Evolutionary conservation across 2,888 invertebrate genomes (phyloP), one percentile per base, ranked within the genome.

Genomic region (Gryllus longicercus): DNA sequence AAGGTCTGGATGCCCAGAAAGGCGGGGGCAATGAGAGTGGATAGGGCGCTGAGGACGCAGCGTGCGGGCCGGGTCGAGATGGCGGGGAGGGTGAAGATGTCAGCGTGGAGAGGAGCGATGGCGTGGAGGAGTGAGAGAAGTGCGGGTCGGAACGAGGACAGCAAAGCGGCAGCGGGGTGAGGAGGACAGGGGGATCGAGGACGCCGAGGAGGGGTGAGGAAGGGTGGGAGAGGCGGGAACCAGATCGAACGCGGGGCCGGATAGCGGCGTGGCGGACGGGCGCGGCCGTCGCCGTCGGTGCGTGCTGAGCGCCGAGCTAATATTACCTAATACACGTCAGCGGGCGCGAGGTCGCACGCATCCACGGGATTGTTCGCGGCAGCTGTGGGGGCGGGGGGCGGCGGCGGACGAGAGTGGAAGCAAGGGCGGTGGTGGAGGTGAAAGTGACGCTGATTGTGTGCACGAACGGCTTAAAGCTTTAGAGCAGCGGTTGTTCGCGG

Each of bases 321-420:
- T 63, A 63, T 63, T 63, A 63, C 63, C 63, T 63, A 63, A 63
- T 63, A 63, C 63, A 63, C 63, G 63, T 63, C 63, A 63, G 63
- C 63, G 63, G n/a, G 63, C 63, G n/a, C 63, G 63, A 63, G 63
- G 63, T 63, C 63, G 63, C 63, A 63, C 63, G 63, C 63, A 63
- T 63, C 14, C 63, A 63, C n/a, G 63, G 63, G 63, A 18, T 63
- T 63, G 63, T 63, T 63, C 16, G 63, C 63, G 63, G 63, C 63
- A 18, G 63, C 16, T 11, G 63, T 4, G 5, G 63, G 63, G 5
- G 63, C 3, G 63, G 14, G 16, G 63, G 16, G 63, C 63, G 63
- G n/a, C 63, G 63, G 14, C 1, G 12, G 63, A 63, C 63, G n/a
- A 38, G 38, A 38, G 38, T 38, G 38, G 38, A 38, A 38, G 38